These are phyloP conservation scores for Anthoscopus minutus DNA, from an alignment of 2,113 vertebrate species.

Conservation along the genomic window DNA sequence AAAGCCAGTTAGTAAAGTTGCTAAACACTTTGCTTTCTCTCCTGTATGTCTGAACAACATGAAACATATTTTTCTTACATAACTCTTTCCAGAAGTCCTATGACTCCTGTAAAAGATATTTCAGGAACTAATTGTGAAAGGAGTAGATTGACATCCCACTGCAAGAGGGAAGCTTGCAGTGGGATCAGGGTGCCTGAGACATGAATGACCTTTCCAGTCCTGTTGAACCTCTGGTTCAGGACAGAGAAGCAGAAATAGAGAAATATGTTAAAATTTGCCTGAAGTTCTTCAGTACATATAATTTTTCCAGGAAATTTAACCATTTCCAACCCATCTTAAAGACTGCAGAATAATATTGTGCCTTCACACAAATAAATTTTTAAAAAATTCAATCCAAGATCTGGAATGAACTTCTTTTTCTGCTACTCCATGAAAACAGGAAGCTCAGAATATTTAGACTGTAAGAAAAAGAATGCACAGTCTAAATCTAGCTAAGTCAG, in stretches of 20 bases:
- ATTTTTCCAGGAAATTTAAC: background rate
- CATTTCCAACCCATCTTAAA: background rate
- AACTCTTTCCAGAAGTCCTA: background rate
- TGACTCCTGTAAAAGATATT: background rate
- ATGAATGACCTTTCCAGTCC: background rate
- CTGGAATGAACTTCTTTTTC: background rate
- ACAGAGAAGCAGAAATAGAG: background rate
- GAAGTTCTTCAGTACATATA: background rate
- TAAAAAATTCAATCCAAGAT: background rate
- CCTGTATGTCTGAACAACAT: background rate
- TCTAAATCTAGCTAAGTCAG: background rate
- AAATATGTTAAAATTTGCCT: background rate
- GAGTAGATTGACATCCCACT: background rate
- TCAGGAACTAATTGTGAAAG: background rate
- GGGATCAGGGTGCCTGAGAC: background rate
- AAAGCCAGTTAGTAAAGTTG: background rate
- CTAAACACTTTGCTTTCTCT: background rate
- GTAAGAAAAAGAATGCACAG: background rate
- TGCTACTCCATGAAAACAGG: background rate
- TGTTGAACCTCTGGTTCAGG: background rate
- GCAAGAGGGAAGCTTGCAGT: background rate
- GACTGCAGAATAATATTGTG: background rate
- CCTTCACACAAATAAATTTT: background rate
- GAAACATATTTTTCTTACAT: background rate
- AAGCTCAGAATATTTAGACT: background rate